Evolutionary conservation across 2,797 vertebrate species (phyloP), one percentile per base, ranked within the genome.

Genomic region (Coreius guichenoti): DNA sequence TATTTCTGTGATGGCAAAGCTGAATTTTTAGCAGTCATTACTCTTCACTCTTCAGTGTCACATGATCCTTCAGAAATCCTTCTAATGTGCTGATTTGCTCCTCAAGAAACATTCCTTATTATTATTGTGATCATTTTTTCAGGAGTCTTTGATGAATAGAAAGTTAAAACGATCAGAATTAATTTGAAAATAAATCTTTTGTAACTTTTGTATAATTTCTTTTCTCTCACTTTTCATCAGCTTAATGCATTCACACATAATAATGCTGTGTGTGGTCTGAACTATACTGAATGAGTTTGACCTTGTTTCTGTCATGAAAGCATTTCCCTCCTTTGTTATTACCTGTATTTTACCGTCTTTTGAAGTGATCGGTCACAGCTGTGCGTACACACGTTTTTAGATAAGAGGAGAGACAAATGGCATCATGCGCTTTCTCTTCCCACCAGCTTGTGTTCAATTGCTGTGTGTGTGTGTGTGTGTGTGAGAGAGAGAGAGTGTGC

Each of bases 341-440:
- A 61, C 36, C 36, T 45, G 54, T 61, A 14, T 63, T 73, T 82
- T 73, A 72, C 51, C 17, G 51, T 72, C 26, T 23, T 70, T 72
- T 72, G 36, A 72, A 33, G 43, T 39, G 67, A n/a, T 63, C 19
- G 58, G 69, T 29, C n/a, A 26, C 54, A 51, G 17, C 31, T 49
- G 61, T 12, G 79, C 51, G 51, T 43, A 11, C 14, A 54, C 21
- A 17, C 13, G 2, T 56, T n/a, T 70, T n/a, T 70, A 61, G 14
- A 33, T 68, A 68, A 77, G 61, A 84, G 61, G n/a, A 83, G 61
- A 84, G 73, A 77, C 56, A 49, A 82, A 82, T 63, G 56, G 29
- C 29, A 49, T 47, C 70, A 65, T 74, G 43, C 29, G 45, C 49
- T 78, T 78, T 77, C 13, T 39, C n/a, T 76, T 78, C 74, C 74